Percentiles rank a stretch among this genome's conserved stretches.
Evolutionary conservation across 2,888 invertebrate genomes (phyloP).

Genomic region (Bhutanitis thaidina): DNA sequence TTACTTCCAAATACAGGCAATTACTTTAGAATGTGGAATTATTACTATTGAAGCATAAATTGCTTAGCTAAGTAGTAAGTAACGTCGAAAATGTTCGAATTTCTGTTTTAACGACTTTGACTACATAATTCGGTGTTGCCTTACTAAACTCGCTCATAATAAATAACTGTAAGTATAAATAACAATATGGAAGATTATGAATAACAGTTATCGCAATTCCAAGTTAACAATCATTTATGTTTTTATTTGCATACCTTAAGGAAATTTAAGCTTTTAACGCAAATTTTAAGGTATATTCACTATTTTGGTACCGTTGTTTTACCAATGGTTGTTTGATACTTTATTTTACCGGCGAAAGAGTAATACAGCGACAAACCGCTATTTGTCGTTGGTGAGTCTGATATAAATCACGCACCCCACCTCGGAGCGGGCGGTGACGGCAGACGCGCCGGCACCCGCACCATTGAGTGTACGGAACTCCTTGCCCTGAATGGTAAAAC

Average conservation of each 20-base stretch:
- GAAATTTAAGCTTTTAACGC: too few species aligned
- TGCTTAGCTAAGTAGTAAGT: background rate
- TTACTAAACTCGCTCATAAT: background rate
- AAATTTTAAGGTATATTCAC: too few species aligned
- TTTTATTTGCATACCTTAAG: too few species aligned
- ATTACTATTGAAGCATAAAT: too few species aligned
- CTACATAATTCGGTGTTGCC: background rate
- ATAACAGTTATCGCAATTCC: too few species aligned
- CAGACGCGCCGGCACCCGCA: conserved; percentile 36
- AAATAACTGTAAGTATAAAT: background rate
- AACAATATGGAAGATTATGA: too few species aligned
- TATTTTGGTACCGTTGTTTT: conserved; percentile 20
- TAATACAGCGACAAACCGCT: conserved; percentile 72
- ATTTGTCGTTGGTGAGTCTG: conserved; percentile 67
- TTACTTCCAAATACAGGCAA: too few species aligned
- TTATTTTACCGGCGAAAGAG: conserved; percentile 65
- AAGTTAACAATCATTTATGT: too few species aligned
- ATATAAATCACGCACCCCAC: conserved; percentile 67
- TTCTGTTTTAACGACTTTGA: background rate
- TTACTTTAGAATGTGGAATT: too few species aligned
- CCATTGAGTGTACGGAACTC: conserved; percentile 36
- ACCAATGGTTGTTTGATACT: conserved; percentile 44
- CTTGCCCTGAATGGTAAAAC: conserved; percentile 18
- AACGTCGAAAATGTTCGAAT: conserved; percentile 1
- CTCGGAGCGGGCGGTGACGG: conserved; percentile 29